Percentiles rank a stretch among this genome's conserved stretches.
phyloP scores from a whole-genome alignment of 2,113 vertebrate genomes.

The Gasterosteus aculeatus region DNA sequence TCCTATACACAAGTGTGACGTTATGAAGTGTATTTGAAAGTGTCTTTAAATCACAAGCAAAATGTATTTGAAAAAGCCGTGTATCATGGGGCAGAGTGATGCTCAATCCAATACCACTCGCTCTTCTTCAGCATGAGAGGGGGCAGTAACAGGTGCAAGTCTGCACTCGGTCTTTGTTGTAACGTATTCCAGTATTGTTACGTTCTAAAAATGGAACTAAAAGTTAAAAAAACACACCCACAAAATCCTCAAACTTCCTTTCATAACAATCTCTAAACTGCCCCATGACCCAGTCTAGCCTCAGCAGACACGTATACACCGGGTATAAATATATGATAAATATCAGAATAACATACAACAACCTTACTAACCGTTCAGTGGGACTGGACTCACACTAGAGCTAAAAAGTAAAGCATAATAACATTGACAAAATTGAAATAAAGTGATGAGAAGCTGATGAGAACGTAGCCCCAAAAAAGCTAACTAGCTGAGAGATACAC shows the following conservation, averaged over 20 bases:
- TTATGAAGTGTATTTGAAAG: no score
- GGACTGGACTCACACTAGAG: background rate
- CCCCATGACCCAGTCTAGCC: background rate
- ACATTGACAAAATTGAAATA: background rate
- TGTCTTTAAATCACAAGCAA: background rate
- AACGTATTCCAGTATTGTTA: background rate
- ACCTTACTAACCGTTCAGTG: no score
- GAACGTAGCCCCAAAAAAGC: background rate
- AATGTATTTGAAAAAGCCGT: constrained; percentile 13
- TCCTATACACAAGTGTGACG: no score
- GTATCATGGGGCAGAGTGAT: background rate
- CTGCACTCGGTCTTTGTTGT: background rate
- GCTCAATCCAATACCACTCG: background rate
- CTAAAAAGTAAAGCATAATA: background rate
- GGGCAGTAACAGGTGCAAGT: background rate
- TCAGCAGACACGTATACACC: background rate
- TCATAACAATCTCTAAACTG: background rate
- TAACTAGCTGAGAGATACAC: background rate
- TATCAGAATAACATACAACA: no score
- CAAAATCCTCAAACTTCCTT: background rate
- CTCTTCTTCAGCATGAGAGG: background rate
- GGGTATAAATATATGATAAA: no score
- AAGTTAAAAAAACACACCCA: background rate
- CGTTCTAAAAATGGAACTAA: background rate
- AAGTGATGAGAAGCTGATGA: background rate